Evolutionary conservation across 2,113 vertebrate species (phyloP), one percentile per base, ranked within the genome.

Genomic region (Anolis carolinensis): DNA sequence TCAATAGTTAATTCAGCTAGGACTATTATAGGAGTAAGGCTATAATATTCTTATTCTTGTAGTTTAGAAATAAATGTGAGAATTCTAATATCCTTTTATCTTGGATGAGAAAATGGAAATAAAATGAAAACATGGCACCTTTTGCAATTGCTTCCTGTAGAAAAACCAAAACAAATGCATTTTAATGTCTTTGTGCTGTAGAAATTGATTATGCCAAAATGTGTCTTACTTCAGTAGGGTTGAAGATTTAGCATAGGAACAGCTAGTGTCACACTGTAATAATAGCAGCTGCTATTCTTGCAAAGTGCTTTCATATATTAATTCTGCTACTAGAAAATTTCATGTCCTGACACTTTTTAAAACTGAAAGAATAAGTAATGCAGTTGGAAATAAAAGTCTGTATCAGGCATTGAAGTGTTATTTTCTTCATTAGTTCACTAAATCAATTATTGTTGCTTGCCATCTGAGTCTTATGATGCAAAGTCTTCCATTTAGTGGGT

Each of bases 381-480:
- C 39, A 52, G 20, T 85, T 78, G 71, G 44, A 85, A 44, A 36
- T 34, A 86, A 63, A 87, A 81, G 5, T 25, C 8, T 84, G 52
- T 11, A 32, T 34, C 34, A 21, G 16, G 44, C 86, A 68, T 89
- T 84, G 71, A 77, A 86, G 84, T 75, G 21, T 2, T 18, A 25
- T 59, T 52, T 86, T 10, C 16, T 86, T 62, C 83, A 0, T 88
- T 93, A 90, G 0, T 0, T 62, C 87, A 0, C 88, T 79, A 81
- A 80, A 10, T 67, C 84, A 50, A 72, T 21, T 82, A 44, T 65
- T 72, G 50, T 67, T 90, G 83, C 90, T 68, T 93, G 91, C 91
- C 84, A 90, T 91, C 92, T 93, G 93, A 92, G 87, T 59, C 13
- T 59, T 14, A 14, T 59, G 13, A 18, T 59, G 10, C 55, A 59